A percentile compares a stretch with the other conserved stretches of the same genome.
Conservation (phyloP, 2,888 invertebrate genomes). For the Drosophila gaucha region DNA sequence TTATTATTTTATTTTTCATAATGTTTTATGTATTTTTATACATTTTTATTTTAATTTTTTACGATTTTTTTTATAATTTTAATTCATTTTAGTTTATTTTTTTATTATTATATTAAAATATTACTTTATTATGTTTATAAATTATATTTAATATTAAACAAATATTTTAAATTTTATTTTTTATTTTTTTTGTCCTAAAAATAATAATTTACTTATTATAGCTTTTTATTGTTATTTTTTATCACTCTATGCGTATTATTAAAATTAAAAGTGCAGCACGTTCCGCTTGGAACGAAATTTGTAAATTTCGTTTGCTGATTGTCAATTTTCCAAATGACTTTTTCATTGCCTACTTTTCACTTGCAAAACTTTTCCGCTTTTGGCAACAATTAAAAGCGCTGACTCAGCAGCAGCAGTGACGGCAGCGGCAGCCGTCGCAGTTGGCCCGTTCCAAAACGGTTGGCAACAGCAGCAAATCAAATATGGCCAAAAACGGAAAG, state of each 20-base stretch:
- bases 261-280: background rate
- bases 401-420: slow-evolving; percentile 58
- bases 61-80: no score
- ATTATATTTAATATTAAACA: background rate
- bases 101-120: no score
- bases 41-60: no score
- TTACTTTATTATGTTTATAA: no score
- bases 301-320: slow-evolving; percentile 36
- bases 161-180: background rate
- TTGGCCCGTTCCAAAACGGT: slow-evolving; percentile 49
- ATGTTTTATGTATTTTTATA: no score
- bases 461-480: slow-evolving; percentile 58
- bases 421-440: slow-evolving; percentile 42
- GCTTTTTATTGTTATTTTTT: background rate
- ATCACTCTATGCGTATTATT: background rate
- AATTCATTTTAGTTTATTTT: no score
- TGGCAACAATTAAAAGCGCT: slow-evolving; percentile 73
- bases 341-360: slow-evolving; percentile 60
- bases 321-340: slow-evolving; percentile 57
- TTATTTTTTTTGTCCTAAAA: background rate
- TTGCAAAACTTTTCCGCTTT: slow-evolving; percentile 68
- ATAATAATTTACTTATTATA: background rate
- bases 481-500: slow-evolving; percentile 62
- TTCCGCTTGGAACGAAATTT: slow-evolving; percentile 12
- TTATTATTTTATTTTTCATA: background rate